A percentile compares a stretch with the other conserved stretches of the same genome.
phyloP scores from a whole-genome alignment of 1,140 invertebrate genomes.

The Hyposmocoma kahamanoa region DNA sequence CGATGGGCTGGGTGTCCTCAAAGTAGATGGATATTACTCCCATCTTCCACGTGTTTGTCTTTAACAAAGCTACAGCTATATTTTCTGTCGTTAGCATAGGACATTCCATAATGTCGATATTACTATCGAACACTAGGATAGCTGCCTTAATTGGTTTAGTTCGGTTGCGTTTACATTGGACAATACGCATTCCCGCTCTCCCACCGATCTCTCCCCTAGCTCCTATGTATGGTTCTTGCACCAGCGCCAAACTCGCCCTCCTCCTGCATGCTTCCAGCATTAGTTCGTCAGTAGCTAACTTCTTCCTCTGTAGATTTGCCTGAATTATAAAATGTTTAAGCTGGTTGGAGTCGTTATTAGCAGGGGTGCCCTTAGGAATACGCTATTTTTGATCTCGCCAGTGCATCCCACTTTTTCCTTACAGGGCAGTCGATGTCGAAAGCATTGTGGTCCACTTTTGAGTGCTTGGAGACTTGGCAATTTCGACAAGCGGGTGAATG shows the following conservation, averaged over 20 bases:
- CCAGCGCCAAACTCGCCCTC: constrained; percentile 10
- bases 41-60: constrained; percentile 5
- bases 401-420: constrained; percentile 19
- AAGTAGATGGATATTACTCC: constrained; percentile 26
- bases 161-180: constrained; percentile 21
- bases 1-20: constrained; percentile 19
- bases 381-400: constrained; percentile 16
- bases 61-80: constrained; percentile 12
- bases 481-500: constrained; percentile 3
- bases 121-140: constrained; percentile 13
- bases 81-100: constrained; percentile 25
- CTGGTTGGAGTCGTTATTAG: not conserved
- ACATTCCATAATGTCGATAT: constrained; percentile 21
- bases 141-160: constrained; percentile 24
- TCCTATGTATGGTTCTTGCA: constrained; percentile 28
- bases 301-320: constrained; percentile 20
- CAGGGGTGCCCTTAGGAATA: constrained; percentile 23
- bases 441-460: not conserved
- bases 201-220: constrained; percentile 8
- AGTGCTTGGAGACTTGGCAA: not conserved
- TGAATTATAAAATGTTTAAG: constrained; percentile 14
- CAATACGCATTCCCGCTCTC: constrained; percentile 16
- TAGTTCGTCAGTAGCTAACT: constrained; percentile 19
- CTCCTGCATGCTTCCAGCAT: constrained; percentile 1
- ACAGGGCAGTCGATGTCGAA: constrained; percentile 13